phyloP scores from a whole-genome alignment of 2,888 invertebrate species.

The Diplolepis rosae region DNA sequence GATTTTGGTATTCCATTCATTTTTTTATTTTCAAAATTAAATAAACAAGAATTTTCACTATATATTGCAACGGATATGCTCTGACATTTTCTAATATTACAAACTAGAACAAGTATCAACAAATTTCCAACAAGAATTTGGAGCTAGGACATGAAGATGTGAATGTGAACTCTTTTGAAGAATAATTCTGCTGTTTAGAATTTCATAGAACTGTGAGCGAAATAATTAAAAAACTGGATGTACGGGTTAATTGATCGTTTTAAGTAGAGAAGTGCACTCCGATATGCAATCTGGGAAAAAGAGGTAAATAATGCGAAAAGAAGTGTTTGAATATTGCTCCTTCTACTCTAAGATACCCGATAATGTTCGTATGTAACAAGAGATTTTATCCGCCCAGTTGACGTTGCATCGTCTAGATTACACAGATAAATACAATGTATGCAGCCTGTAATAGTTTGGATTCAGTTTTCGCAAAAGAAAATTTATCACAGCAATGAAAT shows the following conservation, averaged over 20 bases:
- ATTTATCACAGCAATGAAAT: constrained; percentile 31
- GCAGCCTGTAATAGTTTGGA: background rate
- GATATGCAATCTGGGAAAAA: constrained; percentile 32
- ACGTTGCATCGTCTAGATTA: constrained; percentile 16
- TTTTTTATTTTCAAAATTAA: too few relatives aligned
- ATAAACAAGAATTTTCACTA: too few relatives aligned
- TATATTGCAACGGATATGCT: too few relatives aligned
- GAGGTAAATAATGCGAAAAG: constrained; percentile 25
- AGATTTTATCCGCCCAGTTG: constrained; percentile 17
- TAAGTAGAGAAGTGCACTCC: constrained; percentile 5
- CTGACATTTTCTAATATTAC: too few relatives aligned
- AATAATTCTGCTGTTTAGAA: background rate
- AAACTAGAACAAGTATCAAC: too few relatives aligned
- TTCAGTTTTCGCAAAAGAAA: constrained; percentile 3
- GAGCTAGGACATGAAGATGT: too few relatives aligned
- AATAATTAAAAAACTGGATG: constrained; percentile 40
- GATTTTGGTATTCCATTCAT: too few relatives aligned
- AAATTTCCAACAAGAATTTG: too few relatives aligned
- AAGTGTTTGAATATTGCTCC: constrained; percentile 20
- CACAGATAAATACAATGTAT: constrained; percentile 12
- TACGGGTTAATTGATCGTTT: constrained; percentile 39
- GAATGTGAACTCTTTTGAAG: too few relatives aligned
- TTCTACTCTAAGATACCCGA: constrained; percentile 15
- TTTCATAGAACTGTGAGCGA: background rate
- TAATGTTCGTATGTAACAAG: constrained; percentile 22